These are phyloP conservation scores for Horisme vitalbata DNA, from an alignment of 2,888 invertebrate species.

Conservation along the genomic window DNA sequence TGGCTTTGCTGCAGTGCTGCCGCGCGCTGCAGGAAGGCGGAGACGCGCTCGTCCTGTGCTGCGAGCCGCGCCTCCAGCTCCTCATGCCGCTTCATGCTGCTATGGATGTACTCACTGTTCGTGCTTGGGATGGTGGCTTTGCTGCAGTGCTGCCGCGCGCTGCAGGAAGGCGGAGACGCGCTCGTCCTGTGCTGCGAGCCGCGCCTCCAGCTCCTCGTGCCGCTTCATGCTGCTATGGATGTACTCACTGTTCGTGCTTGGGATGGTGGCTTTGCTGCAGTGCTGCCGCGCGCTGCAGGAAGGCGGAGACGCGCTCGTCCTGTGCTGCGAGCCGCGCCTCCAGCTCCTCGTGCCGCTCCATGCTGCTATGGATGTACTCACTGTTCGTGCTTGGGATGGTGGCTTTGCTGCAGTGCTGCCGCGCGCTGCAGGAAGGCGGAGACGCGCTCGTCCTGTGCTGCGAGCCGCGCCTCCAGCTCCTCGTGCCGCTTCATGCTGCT, in stretches of 20 bases:
- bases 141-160: slow-evolving; percentile 91
- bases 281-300: slow-evolving; percentile 91
- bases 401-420: slow-evolving; percentile 88
- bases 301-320: slow-evolving; percentile 93
- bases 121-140: slow-evolving; percentile 90
- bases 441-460: slow-evolving; percentile 96
- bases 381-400: slow-evolving; percentile 92
- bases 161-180: slow-evolving; percentile 91
- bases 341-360: slow-evolving; percentile 57
- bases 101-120: slow-evolving; percentile 87
- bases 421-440: slow-evolving; percentile 92
- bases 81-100: background rate
- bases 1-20: slow-evolving; percentile 89
- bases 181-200: slow-evolving; percentile 96
- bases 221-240: background rate
- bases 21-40: slow-evolving; percentile 91
- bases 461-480: slow-evolving; percentile 92
- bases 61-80: slow-evolving; percentile 93
- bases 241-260: slow-evolving; percentile 88
- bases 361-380: slow-evolving; percentile 70
- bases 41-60: slow-evolving; percentile 96
- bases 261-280: slow-evolving; percentile 91
- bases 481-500: background rate
- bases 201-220: slow-evolving; percentile 87
- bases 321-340: slow-evolving; percentile 96